phyloP scores from a whole-genome alignment of 53 echinoderm and acorn worm species.

The Stichopus horrens region DNA sequence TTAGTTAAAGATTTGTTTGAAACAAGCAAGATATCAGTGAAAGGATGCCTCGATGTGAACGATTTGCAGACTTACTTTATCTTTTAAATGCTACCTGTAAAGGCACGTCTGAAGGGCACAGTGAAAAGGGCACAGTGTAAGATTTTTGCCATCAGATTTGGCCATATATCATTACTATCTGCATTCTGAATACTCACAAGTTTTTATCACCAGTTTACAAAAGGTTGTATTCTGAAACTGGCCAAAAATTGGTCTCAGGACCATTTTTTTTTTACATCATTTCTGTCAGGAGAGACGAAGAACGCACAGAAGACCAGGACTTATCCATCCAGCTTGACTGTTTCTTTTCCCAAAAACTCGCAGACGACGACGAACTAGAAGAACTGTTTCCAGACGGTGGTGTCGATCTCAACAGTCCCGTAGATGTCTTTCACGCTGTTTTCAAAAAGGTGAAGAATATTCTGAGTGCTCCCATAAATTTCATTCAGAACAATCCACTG shows the following conservation, averaged over 20 bases:
- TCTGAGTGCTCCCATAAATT: not conserved
- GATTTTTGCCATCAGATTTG: too few relatives aligned
- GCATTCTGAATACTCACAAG: too few relatives aligned
- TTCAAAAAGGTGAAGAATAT: constrained; percentile 77
- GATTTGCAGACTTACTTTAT: too few relatives aligned
- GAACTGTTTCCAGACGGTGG: constrained; percentile 85
- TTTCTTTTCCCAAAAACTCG: constrained; percentile 84
- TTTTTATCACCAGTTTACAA: too few relatives aligned
- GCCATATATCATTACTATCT: too few relatives aligned
- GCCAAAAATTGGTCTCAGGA: not conserved
- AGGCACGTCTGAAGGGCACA: too few relatives aligned
- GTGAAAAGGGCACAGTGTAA: too few relatives aligned
- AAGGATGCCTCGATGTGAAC: too few relatives aligned
- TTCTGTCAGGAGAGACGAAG: constrained; percentile 18
- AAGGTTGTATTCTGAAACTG: too few relatives aligned
- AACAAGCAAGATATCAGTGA: too few relatives aligned
- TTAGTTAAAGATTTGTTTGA: too few relatives aligned
- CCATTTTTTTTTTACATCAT: not conserved
- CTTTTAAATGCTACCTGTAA: too few relatives aligned
- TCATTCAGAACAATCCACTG: not conserved
- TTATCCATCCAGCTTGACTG: constrained; percentile 86
- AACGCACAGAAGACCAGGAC: constrained; percentile 74
- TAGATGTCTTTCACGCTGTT: constrained; percentile 94
- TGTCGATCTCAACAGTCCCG: constrained; percentile 88
- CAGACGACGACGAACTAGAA: constrained; percentile 80